phyloP scores from a whole-genome alignment of 2,797 vertebrate genomes.

The Coluber constrictor region DNA sequence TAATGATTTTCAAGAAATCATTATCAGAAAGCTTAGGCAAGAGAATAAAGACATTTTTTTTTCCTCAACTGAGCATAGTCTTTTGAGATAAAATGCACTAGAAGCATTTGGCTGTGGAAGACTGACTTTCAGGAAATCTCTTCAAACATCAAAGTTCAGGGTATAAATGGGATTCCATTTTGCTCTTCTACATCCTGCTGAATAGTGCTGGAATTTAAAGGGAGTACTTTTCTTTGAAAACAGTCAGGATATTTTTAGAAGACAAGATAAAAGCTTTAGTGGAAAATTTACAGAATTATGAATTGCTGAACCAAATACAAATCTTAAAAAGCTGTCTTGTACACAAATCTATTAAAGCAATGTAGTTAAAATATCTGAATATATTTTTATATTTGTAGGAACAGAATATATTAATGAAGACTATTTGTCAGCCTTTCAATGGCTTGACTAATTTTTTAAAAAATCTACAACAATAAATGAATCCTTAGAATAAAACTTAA shows the following conservation, averaged over 20 bases:
- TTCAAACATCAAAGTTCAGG: constrained; percentile 51
- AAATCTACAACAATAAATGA: neutral
- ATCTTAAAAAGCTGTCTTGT: constrained; percentile 2
- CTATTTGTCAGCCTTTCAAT: neutral
- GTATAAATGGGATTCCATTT: constrained; percentile 31
- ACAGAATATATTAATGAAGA: neutral
- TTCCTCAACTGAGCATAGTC: constrained; percentile 42
- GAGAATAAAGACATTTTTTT: constrained; percentile 42
- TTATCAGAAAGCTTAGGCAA: constrained; percentile 25
- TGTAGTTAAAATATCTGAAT: constrained; percentile 10
- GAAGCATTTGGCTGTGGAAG: constrained; percentile 33
- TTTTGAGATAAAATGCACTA: constrained; percentile 51
- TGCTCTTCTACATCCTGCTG: constrained; percentile 45
- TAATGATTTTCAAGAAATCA: constrained; percentile 15
- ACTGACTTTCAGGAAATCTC: constrained; percentile 43
- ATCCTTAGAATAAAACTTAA: neutral
- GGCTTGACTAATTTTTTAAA: neutral
- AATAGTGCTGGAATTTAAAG: constrained; percentile 45
- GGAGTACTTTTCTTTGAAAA: constrained; percentile 43
- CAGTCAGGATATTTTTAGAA: constrained; percentile 47
- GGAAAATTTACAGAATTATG: neutral
- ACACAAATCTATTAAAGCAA: constrained; percentile 15
- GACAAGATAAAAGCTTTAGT: constrained; percentile 32
- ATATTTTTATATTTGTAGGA: neutral
- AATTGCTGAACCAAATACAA: neutral